These are phyloP conservation scores for Fissipunctia ypsillon DNA, from an alignment of 2,888 invertebrate species.

Conservation along the genomic window DNA sequence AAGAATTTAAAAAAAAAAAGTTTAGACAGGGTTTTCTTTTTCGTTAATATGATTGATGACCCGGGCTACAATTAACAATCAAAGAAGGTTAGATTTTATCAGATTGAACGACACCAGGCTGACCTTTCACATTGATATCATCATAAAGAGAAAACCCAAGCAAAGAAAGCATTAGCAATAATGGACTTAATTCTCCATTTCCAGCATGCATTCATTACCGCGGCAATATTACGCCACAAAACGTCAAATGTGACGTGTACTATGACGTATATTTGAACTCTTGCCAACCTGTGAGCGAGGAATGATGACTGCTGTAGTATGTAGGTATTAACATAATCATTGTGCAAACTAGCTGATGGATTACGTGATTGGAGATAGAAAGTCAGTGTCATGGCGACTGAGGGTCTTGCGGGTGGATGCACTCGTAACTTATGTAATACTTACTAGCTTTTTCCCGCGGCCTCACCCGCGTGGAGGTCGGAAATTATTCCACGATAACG, in stretches of 20 bases:
- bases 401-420: not conserved
- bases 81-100: constrained; percentile 24
- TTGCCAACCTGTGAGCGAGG: constrained; percentile 35
- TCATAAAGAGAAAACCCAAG: not conserved
- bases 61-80: constrained; percentile 13
- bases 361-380: constrained; percentile 15
- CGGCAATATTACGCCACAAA: constrained; percentile 25
- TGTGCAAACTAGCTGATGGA: constrained; percentile 7
- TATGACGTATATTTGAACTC: constrained; percentile 30
- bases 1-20: not conserved
- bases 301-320: constrained; percentile 13
- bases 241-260: constrained; percentile 20
- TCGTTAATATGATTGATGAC: not conserved
- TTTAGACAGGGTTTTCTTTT: too few relatives aligned
- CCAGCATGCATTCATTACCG: not conserved
- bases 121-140: constrained; percentile 12
- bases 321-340: constrained; percentile 23
- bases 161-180: constrained; percentile 12
- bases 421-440: constrained; percentile 1
- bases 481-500: not conserved
- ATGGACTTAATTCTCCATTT: not conserved
- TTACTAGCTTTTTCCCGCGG: not conserved
- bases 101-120: constrained; percentile 11
- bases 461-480: not conserved
- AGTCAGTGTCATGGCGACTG: constrained; percentile 10